Evolutionary conservation across 1,140 invertebrate species (phyloP).

Genomic region (Heliconius melpomene): DNA sequence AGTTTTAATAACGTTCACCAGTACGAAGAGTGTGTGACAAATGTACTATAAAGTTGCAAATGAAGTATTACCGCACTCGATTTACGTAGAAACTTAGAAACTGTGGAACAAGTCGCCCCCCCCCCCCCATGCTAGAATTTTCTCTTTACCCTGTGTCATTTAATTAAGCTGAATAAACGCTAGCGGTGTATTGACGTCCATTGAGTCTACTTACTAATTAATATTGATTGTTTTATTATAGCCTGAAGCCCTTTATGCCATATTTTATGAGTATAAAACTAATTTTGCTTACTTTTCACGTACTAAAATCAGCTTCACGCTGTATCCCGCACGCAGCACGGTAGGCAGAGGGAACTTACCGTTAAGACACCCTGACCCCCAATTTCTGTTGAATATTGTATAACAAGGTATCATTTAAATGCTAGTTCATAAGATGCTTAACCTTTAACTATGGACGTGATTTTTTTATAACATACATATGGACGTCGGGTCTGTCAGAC

Average conservation of each 20-base stretch:
- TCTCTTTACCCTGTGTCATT: constrained; percentile 57
- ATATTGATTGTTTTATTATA: constrained; percentile 45
- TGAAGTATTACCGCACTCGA: constrained; percentile 66
- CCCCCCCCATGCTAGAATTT: constrained; percentile 36
- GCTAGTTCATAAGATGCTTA: too few relatives aligned
- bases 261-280: background rate
- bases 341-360: too few relatives aligned
- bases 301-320: too few relatives aligned
- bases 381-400: too few relatives aligned
- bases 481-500: too few relatives aligned
- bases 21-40: constrained; percentile 19
- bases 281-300: background rate
- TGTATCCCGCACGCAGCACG: too few relatives aligned
- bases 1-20: constrained; percentile 12
- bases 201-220: constrained; percentile 45
- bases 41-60: constrained; percentile 71
- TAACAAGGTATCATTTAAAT: too few relatives aligned
- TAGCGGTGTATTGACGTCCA: constrained; percentile 36
- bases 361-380: too few relatives aligned
- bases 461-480: too few relatives aligned
- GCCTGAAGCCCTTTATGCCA: background rate
- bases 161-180: constrained; percentile 61
- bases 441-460: too few relatives aligned
- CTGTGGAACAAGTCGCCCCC: constrained; percentile 35
- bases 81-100: constrained; percentile 57